Evolutionary conservation across 2,888 invertebrate species (phyloP).

Genomic region (Lordiphosa andalusiaca): DNA sequence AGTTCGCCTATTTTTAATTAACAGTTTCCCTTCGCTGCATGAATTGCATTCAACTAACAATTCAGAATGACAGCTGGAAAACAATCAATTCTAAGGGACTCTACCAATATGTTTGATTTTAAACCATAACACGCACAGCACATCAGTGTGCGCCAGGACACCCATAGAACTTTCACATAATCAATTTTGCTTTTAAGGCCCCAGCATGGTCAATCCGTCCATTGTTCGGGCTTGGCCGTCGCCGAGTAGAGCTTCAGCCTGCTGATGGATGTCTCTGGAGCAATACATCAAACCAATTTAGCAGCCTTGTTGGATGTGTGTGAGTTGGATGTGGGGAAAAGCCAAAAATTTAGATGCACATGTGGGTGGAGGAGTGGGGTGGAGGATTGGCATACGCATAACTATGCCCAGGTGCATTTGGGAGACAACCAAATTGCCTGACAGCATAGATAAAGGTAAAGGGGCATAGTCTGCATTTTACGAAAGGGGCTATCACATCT

Average conservation of each 20-base stretch:
- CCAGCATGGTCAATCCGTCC: slow-evolving; percentile 7
- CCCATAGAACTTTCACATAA: slow-evolving; percentile 46
- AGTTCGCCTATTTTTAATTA: too few species aligned
- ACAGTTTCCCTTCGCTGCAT: too few species aligned
- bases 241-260: slow-evolving; percentile 19
- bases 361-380: neutral
- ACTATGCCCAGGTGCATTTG: slow-evolving; percentile 42
- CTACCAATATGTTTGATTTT: too few species aligned
- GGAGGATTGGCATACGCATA: slow-evolving; percentile 19
- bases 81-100: too few species aligned
- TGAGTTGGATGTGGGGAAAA: slow-evolving; percentile 27
- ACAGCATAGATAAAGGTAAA: slow-evolving; percentile 19
- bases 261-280: slow-evolving; percentile 67
- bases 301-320: slow-evolving; percentile 53
- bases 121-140: neutral
- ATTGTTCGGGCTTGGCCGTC: slow-evolving; percentile 13
- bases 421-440: slow-evolving; percentile 39
- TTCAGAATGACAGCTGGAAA: too few species aligned
- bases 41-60: too few species aligned
- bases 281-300: slow-evolving; percentile 67
- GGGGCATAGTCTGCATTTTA: too few species aligned
- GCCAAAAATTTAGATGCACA: slow-evolving; percentile 47
- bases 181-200: slow-evolving; percentile 50
- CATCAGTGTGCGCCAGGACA: slow-evolving; percentile 2
- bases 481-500: too few species aligned